Base-by-base conservation (phyloP, 2,797 vertebrate species). In the Crenichthys baileyi region DNA sequence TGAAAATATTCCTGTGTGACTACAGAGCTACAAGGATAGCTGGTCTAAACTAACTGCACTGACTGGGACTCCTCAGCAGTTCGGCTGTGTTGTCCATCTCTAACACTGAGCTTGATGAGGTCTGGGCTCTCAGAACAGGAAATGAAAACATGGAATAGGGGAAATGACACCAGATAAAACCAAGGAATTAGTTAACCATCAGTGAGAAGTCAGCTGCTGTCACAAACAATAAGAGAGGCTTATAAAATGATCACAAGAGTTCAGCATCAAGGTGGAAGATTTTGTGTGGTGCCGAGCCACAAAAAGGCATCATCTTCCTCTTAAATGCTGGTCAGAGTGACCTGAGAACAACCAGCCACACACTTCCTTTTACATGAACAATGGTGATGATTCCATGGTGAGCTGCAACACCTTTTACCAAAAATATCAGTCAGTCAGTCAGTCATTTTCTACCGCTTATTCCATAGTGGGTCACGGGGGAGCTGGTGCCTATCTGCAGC, bases 121-220 rank as follows among this genome's bases (percentile, higher is more conserved):
- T 58, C 51, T 16, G 39, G 68, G 31, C 46, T 60, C 55, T 83
- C 31, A 74, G 67, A 90, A 85, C 63, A 90, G 92, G 92, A 95
- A 93, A 90, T 88, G 88, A 93, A 92, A 92, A 83, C 36, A 83
- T 73, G 74, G 72, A 84, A 84, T 75, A 88, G 65, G 79, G 92
- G 92, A 94, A 95, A 94, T 65, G 79, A 88, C 81, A 83, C 87
- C 58, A 78, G 77, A 48, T 76, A 7, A 31, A 77, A 85, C 79
- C 72, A 78, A 61, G 29, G 20, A 31, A 77, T 13, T 31, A 26
- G 39, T 26, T 44, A 73, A 56, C 5, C 55, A 50, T 68, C 8
- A 68, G 72, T 26, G 73, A 61, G 16, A 53, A 58, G 31, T 24
- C 68, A 41, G 8, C 39, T 7, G 3, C 2, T 2, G 31, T 24